These are phyloP conservation scores for Nycticorax nycticorax DNA, from an alignment of 2,113 vertebrate species.

Conservation along the genomic window DNA sequence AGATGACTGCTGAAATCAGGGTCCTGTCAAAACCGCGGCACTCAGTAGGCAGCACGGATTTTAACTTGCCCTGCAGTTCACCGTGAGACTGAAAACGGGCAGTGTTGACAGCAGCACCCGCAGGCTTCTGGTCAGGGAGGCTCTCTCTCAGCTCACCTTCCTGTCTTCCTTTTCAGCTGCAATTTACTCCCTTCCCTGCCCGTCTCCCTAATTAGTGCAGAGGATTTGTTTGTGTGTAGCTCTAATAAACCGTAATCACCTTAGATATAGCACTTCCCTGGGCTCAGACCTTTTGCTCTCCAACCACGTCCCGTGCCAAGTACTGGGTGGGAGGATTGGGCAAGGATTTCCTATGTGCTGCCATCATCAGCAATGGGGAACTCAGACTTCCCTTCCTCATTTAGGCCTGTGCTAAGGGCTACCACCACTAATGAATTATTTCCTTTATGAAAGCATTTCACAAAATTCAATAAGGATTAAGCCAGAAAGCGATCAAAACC, in stretches of 20 bases:
- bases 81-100: not conserved
- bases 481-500: not conserved
- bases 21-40: not conserved
- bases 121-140: not conserved
- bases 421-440: not conserved
- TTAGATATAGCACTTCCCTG: not conserved
- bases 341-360: constrained; percentile 40
- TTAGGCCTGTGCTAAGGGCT: not conserved
- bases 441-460: constrained; percentile 24
- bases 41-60: not conserved
- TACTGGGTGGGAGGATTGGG: not conserved
- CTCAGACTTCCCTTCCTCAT: not conserved
- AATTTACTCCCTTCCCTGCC: not conserved
- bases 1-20: not conserved
- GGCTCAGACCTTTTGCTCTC: not conserved
- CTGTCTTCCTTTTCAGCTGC: not conserved
- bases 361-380: not conserved
- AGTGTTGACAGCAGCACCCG: not conserved
- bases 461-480: not conserved
- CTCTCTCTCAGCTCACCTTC: not conserved
- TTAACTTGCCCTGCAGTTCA: not conserved
- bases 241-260: constrained; percentile 46
- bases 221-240: constrained; percentile 16
- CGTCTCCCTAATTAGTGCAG: constrained; percentile 25
- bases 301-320: not conserved